Evolutionary conservation across 2,888 invertebrate species (phyloP).

Genomic region (Mechanitis messenoides): DNA sequence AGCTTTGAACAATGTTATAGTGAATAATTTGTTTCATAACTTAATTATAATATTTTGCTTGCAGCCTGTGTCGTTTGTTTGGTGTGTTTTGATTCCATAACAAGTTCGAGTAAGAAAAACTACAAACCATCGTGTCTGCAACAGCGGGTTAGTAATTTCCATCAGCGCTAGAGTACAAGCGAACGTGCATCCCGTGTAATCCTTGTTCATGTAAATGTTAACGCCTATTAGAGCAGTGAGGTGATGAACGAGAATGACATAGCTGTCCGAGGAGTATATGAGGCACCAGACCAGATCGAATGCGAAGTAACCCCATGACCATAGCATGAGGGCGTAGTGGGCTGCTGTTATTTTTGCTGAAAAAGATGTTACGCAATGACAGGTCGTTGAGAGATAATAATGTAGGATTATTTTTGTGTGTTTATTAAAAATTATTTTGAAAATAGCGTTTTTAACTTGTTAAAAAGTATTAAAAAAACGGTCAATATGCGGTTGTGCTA

Average conservation of each 20-base stretch:
- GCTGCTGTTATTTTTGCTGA: slow-evolving; percentile 48
- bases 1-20: no score
- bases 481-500: no score
- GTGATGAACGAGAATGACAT: slow-evolving; percentile 76
- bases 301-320: slow-evolving; percentile 79
- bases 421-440: no score
- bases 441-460: no score
- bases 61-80: no score
- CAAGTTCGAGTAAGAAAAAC: not conserved
- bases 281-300: slow-evolving; percentile 78
- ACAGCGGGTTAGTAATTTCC: slow-evolving; percentile 79
- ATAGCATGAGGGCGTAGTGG: slow-evolving; percentile 67
- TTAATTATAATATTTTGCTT: not conserved
- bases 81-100: no score
- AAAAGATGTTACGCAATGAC: not conserved
- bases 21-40: no score
- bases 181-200: slow-evolving; percentile 70
- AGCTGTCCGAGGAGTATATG: slow-evolving; percentile 66
- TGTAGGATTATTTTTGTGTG: no score
- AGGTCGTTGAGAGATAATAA: no score
- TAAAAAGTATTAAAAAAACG: no score
- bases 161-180: slow-evolving; percentile 74
- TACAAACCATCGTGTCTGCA: slow-evolving; percentile 78
- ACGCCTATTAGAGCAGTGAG: slow-evolving; percentile 69
- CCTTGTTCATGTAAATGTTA: slow-evolving; percentile 67